phyloP scores from a whole-genome alignment of 2,797 vertebrate species.

The Dipus sagitta region DNA sequence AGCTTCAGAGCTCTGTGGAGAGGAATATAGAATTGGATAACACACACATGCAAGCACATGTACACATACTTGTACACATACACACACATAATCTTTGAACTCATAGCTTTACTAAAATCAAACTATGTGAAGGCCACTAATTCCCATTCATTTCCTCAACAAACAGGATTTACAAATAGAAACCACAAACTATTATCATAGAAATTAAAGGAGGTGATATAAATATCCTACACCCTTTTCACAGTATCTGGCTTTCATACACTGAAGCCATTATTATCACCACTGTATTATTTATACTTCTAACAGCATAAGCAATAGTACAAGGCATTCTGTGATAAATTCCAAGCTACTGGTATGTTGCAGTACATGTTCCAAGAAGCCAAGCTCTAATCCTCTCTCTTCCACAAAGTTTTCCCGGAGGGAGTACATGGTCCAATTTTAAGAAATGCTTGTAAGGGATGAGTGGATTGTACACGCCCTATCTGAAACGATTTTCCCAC shows the following conservation, averaged over 20 bases:
- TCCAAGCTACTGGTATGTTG: not conserved
- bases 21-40: no score
- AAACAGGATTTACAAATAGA: not conserved
- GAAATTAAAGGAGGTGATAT: not conserved
- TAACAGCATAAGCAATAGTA: not conserved
- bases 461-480: slow-evolving; percentile 41
- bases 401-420: slow-evolving; percentile 58
- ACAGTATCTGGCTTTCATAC: not conserved
- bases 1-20: not conserved
- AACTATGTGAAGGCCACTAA: not conserved
- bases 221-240: not conserved
- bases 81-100: not conserved
- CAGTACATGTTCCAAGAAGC: slow-evolving; percentile 14
- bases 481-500: slow-evolving; percentile 56
- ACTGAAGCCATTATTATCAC: not conserved
- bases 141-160: not conserved
- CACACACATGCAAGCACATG: no score
- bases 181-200: not conserved
- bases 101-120: not conserved
- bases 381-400: slow-evolving; percentile 40
- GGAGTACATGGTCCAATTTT: slow-evolving; percentile 68
- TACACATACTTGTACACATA: not conserved
- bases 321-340: slow-evolving; percentile 25
- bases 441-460: slow-evolving; percentile 56
- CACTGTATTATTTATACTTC: not conserved